phyloP scores from a whole-genome alignment of 1,140 invertebrate genomes.

The Araneus ventricosus region DNA sequence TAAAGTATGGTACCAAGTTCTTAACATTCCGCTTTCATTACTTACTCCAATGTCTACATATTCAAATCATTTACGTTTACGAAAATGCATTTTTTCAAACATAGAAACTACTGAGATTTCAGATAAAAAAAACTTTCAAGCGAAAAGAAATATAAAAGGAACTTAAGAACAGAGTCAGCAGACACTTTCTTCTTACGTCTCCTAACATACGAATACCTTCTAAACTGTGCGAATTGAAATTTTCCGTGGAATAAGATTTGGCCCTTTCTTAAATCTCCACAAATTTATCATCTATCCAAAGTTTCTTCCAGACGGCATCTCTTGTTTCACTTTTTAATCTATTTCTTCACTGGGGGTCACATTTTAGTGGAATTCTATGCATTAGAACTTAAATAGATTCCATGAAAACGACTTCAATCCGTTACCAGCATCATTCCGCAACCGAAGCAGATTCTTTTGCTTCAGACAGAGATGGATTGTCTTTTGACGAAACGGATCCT shows the following conservation, averaged over 20 bases:
- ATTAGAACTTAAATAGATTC: conserved; percentile 69
- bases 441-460: conserved; percentile 54
- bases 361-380: conserved; percentile 35
- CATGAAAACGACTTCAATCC: conserved; percentile 56
- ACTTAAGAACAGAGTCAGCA: not conserved
- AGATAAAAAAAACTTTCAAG: no score
- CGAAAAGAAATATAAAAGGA: not conserved
- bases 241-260: conserved; percentile 15
- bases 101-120: no score
- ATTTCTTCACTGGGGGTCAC: conserved; percentile 34
- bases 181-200: not conserved
- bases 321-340: conserved; percentile 54
- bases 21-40: no score
- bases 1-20: no score
- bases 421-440: conserved; percentile 48
- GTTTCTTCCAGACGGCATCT: not conserved
- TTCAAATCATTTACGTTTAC: no score
- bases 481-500: conserved; percentile 25
- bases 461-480: conserved; percentile 41
- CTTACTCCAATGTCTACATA: no score
- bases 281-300: conserved; percentile 53
- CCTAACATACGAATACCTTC: not conserved
- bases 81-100: no score
- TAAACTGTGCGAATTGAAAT: not conserved
- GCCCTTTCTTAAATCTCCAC: not conserved